Evolutionary conservation across 2,113 vertebrate genomes (phyloP).

Genomic region (Hyperoodon ampullatus): DNA sequence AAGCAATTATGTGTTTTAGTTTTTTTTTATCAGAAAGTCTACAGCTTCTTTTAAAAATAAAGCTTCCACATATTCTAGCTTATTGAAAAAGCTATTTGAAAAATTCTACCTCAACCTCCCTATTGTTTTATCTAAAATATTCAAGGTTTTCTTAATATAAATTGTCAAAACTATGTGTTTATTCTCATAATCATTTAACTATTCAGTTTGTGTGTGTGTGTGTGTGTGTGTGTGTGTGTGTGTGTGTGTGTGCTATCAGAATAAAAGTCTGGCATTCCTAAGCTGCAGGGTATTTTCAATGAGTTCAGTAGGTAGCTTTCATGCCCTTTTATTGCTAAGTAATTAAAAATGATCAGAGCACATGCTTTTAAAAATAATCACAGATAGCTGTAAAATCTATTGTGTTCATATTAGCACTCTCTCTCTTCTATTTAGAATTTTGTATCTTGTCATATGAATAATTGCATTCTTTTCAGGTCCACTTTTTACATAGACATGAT

Average conservation of each 20-base stretch:
- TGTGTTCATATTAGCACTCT: neutral
- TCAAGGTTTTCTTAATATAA: slow-evolving; percentile 33
- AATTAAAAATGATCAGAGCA: slow-evolving; percentile 25
- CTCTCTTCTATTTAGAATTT: neutral
- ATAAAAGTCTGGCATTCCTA: slow-evolving; percentile 14
- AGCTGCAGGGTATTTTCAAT: neutral
- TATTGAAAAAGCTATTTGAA: slow-evolving; percentile 23
- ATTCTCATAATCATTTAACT: slow-evolving; percentile 22
- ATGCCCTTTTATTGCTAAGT: neutral
- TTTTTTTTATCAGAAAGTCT: slow-evolving; percentile 40
- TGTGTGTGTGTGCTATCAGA: neutral
- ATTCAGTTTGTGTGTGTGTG: neutral
- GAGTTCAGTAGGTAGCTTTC: neutral
- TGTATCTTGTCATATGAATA: neutral
- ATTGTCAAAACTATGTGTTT: neutral
- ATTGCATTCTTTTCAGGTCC: neutral
- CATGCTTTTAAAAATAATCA: slow-evolving; percentile 3
- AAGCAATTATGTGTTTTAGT: slow-evolving; percentile 4
- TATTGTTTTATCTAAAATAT: neutral
- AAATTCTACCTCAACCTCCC: neutral
- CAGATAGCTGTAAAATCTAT: neutral
- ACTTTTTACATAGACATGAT: neutral
- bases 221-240: neutral
- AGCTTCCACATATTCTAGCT: neutral
- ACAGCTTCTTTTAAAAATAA: slow-evolving; percentile 31